phyloP scores from a whole-genome alignment of 2,113 vertebrate genomes.

The Chiloscyllium plagiosum region DNA sequence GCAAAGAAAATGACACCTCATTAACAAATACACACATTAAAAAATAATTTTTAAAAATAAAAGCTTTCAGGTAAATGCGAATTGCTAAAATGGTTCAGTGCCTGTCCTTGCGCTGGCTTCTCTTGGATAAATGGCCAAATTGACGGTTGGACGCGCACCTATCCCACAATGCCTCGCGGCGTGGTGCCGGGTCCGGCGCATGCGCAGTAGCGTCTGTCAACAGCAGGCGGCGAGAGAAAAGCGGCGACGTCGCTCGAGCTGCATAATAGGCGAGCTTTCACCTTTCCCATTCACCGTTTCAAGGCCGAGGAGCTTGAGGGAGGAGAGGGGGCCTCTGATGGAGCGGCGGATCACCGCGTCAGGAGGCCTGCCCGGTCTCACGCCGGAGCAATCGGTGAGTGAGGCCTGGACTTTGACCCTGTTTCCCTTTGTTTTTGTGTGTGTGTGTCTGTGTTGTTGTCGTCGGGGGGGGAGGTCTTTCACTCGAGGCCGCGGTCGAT shows the following conservation, averaged over 20 bases:
- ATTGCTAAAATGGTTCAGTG: background rate
- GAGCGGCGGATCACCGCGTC: background rate
- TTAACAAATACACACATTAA: too few relatives aligned
- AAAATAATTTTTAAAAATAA: too few relatives aligned
- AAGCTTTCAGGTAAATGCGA: background rate
- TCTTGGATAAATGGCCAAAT: background rate
- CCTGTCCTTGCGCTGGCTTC: background rate
- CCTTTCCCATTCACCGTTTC: background rate
- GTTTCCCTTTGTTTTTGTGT: background rate
- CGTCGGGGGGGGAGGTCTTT: background rate
- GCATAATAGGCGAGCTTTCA: background rate
- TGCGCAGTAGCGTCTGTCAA: constrained; percentile 8
- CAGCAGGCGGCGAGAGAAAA: background rate
- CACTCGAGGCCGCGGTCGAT: background rate
- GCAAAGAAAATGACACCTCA: too few relatives aligned
- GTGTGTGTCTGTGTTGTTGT: background rate
- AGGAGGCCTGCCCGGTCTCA: background rate
- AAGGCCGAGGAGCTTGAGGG: too few relatives aligned
- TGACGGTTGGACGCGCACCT: background rate
- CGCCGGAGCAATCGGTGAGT: background rate
- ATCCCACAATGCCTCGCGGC: constrained; percentile 16
- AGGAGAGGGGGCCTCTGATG: background rate
- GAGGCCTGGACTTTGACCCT: background rate
- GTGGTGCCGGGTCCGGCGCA: background rate
- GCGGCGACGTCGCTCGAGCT: background rate